Evolutionary conservation across 2,888 invertebrate species (phyloP), one percentile per base, ranked within the genome.

Genomic region (Hybos culiciformis): DNA sequence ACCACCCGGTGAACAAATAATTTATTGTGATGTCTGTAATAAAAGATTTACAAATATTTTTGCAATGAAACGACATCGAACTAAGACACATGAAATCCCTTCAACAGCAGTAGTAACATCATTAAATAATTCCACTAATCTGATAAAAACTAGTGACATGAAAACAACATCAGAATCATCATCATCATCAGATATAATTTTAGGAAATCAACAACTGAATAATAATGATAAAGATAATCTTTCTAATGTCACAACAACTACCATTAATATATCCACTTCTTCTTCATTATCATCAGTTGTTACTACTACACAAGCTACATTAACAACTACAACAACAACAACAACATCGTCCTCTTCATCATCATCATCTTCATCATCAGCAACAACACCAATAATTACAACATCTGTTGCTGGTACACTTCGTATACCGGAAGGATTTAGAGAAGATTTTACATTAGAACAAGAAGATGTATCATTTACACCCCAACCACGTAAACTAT

Each of bases 31-130:
- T 54, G 67, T 82, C 46, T 84, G 83, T 60, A 74, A 77, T 45
- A 81, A 80, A 58, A 75, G 79, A 41, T 83, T 83, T 59, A 74
- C 77, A 49, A 82, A 77, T 58, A 78, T 81, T 49, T 78, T 80
- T 45, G 78, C 80, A 51, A 70, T 83, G 49, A 73, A 76, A 41
- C 75, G 78, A 34, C 83, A 83, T 66, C 77, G 78, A 50, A 71
- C 74, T 47, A 79, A 78, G 53, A 70, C 73, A 37, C 82, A 83
- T 58, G 76, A 77, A 37, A 72, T 74, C 23, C 51, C 53, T 41
- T 48, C 36, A 36, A 4, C 17, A 32, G 18, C 32, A 32, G 6
- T 12, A 32, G 18, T 32, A 32, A 31, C 29, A 14, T 12, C 34
- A 5, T 19, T 20, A 20, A 36, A 5, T n/a, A 36, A 14, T 43